phyloP scores from a whole-genome alignment of 1,140 invertebrate species.

The Diachasmimorpha longicaudata region DNA sequence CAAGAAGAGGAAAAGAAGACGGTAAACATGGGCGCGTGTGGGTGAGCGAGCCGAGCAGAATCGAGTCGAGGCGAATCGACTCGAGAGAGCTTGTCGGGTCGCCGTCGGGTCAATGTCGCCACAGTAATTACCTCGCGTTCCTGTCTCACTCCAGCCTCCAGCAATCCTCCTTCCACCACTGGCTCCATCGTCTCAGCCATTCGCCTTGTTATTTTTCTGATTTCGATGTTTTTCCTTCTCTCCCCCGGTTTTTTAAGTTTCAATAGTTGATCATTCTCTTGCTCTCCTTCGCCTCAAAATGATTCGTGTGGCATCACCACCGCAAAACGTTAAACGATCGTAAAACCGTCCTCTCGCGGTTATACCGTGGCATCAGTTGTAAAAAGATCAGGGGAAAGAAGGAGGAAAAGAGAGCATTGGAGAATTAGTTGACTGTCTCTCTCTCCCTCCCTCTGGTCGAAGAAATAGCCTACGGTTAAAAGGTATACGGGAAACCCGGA shows the following conservation, averaged over 20 bases:
- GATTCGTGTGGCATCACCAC: not conserved
- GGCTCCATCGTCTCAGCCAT: slow-evolving; percentile 1
- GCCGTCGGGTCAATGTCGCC: slow-evolving; percentile 52
- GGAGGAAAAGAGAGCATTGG: not conserved
- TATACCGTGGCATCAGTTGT: not conserved
- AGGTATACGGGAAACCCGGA: slow-evolving; percentile 3
- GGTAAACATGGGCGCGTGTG: slow-evolving; percentile 20
- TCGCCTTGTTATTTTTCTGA: slow-evolving; percentile 8
- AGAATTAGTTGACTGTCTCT: not conserved
- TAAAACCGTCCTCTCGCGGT: slow-evolving; percentile 21
- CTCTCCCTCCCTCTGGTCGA: not conserved
- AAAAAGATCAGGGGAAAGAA: not conserved
- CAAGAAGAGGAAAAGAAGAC: slow-evolving; percentile 15
- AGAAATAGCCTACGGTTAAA: not conserved
- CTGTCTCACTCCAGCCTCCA: slow-evolving; percentile 23
- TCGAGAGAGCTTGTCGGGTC: slow-evolving; percentile 42
- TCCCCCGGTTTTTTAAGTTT: not conserved
- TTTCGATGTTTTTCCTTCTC: not conserved
- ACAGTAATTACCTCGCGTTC: slow-evolving; percentile 50
- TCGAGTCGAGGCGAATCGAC: slow-evolving; percentile 35
- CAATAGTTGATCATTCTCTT: not conserved
- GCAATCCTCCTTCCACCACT: slow-evolving; percentile 9
- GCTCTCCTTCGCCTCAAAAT: slow-evolving; percentile 3
- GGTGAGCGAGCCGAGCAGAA: slow-evolving; percentile 39
- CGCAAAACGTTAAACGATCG: slow-evolving; percentile 26